phyloP scores from a whole-genome alignment of 2,113 vertebrate species.

The Mus spicilegus region DNA sequence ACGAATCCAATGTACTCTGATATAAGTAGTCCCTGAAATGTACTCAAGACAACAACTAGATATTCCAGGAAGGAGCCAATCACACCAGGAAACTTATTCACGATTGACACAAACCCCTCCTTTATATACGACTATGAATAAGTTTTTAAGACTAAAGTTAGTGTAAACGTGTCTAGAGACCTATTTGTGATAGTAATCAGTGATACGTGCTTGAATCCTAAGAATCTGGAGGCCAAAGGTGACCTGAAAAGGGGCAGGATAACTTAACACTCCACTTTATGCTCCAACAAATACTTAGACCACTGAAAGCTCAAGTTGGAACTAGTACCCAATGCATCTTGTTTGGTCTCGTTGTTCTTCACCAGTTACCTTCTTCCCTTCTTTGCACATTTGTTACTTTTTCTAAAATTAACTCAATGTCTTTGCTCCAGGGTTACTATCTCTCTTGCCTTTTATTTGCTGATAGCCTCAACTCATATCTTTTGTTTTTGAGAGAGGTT shows the following conservation, averaged over 20 bases:
- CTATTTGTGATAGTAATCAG: background rate
- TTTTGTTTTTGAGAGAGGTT: background rate
- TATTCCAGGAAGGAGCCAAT: background rate
- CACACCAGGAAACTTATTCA: background rate
- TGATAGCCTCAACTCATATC: conserved; percentile 13
- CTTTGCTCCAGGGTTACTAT: background rate
- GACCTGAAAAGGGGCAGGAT: background rate
- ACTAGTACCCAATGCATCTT: background rate
- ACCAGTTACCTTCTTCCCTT: background rate
- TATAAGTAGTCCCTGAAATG: background rate
- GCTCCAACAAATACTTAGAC: background rate
- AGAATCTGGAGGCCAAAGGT: background rate
- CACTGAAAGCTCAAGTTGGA: background rate
- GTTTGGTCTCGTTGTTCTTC: background rate
- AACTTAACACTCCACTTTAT: background rate
- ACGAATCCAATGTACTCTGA: background rate
- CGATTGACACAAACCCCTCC: background rate
- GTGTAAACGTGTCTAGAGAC: background rate
- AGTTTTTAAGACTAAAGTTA: conserved; percentile 27
- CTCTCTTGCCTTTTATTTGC: background rate
- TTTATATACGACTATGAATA: background rate
- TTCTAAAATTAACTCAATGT: conserved; percentile 35
- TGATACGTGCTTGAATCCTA: background rate
- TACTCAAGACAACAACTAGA: background rate
- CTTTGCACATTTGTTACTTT: conserved; percentile 2